Evolutionary conservation across 1,140 invertebrate species (phyloP).

Genomic region (Propsilocerus akamusi): DNA sequence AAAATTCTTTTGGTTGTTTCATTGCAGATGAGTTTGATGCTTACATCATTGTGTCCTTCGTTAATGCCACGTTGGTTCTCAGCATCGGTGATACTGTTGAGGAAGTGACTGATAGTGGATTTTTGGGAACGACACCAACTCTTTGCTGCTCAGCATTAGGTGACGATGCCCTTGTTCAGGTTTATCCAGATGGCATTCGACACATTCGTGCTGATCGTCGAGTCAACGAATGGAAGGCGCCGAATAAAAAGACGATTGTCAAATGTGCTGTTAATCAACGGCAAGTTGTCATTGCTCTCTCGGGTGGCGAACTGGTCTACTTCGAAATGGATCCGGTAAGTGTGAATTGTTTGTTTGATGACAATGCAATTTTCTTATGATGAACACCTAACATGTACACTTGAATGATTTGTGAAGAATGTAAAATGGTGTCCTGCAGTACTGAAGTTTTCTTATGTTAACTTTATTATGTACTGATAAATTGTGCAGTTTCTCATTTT

Average conservation of each 20-base stretch:
- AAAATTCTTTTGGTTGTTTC: constrained; percentile 24
- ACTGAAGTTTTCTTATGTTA: constrained; percentile 13
- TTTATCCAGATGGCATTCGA: constrained; percentile 96
- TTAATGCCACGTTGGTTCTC: constrained; percentile 96
- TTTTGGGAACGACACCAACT: constrained; percentile 95
- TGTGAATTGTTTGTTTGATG: constrained; percentile 12
- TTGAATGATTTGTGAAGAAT: constrained; percentile 17
- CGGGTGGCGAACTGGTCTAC: constrained; percentile 95
- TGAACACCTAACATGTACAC: neutral
- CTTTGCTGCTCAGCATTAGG: constrained; percentile 91
- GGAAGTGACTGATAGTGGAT: constrained; percentile 99
- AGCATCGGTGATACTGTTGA: constrained; percentile 99
- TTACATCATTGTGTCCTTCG: constrained; percentile 99
- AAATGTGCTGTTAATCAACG: constrained; percentile 97
- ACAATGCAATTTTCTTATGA: neutral
- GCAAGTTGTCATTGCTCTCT: constrained; percentile 95
- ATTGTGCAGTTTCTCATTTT: neutral
- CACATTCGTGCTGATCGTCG: constrained; percentile 95
- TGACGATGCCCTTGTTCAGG: constrained; percentile 93
- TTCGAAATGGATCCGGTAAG: constrained; percentile 99
- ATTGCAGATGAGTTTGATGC: constrained; percentile 94
- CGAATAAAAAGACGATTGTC: constrained; percentile 90
- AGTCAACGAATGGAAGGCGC: constrained; percentile 98
- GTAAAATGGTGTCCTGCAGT: constrained; percentile 25
- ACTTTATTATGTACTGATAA: neutral